Base-by-base conservation (phyloP, 2,797 vertebrate genomes). In the Poeciliopsis paucimaculata region DNA sequence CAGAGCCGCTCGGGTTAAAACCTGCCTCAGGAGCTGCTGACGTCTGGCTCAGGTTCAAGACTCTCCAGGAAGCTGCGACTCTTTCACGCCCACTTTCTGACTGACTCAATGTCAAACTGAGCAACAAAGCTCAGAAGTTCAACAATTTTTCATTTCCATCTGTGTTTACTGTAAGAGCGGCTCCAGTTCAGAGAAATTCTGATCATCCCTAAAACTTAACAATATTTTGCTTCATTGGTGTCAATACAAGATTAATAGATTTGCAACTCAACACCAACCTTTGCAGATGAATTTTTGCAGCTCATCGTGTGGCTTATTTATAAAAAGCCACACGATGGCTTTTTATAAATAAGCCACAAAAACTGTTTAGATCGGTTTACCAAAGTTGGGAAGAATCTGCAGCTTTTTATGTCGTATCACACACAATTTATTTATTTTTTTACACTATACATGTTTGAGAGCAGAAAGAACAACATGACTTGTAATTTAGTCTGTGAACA, bases 391-490 rank as follows among this genome's bases (percentile, higher is more conserved):
- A 55, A 57, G n/a, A 57, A 57, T 57, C 55, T 57, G 55, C 11
- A 28, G 55, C 11, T 57, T 57, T 57, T 28, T 28, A 12, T n/a
- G 55, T 57, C 0, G 11, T 4, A 28, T 28, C n/a, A 28, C n/a
- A 4, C 3, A 13, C 2, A 28, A 2, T 57, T 55, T 53, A 47
- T 16, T 3, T 51, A n/a, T 53, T 53, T 53, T 55, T 55, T 55
- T 55, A 26, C 23, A 55, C 51, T 11, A 26, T 26, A n/a, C 51
- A 55, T 55, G 26, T 10, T 53, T 55, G 26, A 57, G n/a, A 57
- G 55, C n/a, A 57, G 55, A 57, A 57, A 57, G 55, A 57, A 57
- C n/a, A 57, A n/a, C n/a, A 28, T 57, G 55, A 28, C 55, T 57
- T 51, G 20, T 55, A 15, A 28, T 28, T 57, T 12, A 57, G 26